These are phyloP conservation scores for Pelochelys cantorii DNA, from an alignment of 2,797 vertebrate genomes.

Conservation along the genomic window DNA sequence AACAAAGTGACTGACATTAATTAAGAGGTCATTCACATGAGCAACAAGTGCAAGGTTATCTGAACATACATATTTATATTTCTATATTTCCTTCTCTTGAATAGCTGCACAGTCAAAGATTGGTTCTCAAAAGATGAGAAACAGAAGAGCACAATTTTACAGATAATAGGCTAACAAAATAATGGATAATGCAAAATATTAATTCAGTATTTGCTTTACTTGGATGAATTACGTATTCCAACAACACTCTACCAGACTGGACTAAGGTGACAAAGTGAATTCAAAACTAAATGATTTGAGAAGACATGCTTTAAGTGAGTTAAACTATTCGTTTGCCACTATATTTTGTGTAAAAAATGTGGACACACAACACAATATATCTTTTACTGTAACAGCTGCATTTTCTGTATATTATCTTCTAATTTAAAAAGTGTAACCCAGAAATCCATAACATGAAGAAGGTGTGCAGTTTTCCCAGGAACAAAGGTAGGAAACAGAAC, in stretches of 20 bases:
- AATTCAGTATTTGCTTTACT: background rate
- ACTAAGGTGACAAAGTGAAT: background rate
- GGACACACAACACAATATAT: background rate
- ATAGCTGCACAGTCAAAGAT: background rate
- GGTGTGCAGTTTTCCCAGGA: background rate
- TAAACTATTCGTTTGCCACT: background rate
- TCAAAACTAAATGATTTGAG: background rate
- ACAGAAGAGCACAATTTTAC: fast-evolving
- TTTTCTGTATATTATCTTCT: background rate
- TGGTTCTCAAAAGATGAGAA: background rate
- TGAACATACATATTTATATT: background rate
- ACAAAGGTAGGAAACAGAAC: background rate
- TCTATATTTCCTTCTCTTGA: background rate
- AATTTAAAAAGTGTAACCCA: constrained; percentile 14
- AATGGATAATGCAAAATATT: background rate
- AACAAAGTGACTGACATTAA: background rate
- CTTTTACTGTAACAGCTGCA: background rate
- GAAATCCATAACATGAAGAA: constrained; percentile 21
- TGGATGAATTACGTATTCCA: background rate
- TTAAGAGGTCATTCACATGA: background rate
- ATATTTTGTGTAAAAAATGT: background rate
- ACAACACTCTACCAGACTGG: background rate
- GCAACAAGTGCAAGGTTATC: background rate
- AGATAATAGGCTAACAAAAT: background rate
- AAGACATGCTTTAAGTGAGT: background rate